Conservation (phyloP, 2,888 invertebrate species). For the Agriopis aurantiaria region DNA sequence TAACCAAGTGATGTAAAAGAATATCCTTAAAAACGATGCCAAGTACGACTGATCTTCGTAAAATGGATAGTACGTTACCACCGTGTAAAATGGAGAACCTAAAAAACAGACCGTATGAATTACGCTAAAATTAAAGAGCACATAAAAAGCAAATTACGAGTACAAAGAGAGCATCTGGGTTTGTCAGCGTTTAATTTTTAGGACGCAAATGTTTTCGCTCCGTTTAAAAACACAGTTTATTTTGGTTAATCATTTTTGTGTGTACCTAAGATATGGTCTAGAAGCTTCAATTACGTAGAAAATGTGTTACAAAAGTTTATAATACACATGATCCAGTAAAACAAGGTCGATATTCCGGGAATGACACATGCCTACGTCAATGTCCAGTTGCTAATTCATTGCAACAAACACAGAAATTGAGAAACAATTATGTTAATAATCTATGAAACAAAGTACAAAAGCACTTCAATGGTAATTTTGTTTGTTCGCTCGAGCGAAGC, state of each 20-base stretch:
- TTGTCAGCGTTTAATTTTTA: slow-evolving; percentile 42
- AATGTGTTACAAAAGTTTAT: no score
- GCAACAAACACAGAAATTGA: no score
- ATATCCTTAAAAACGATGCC: slow-evolving; percentile 66
- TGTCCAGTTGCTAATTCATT: no score
- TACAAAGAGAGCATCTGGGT: slow-evolving; percentile 33
- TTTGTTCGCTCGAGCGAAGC: no score
- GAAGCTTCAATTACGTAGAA: no score
- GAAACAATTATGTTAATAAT: no score
- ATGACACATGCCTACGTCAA: no score
- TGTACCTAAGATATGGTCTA: not conserved
- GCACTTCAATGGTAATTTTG: no score
- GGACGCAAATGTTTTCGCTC: slow-evolving; percentile 30
- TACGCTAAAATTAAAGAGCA: slow-evolving; percentile 37
- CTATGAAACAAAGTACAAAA: no score
- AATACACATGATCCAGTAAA: no score
- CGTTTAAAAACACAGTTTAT: slow-evolving; percentile 21
- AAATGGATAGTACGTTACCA: slow-evolving; percentile 74
- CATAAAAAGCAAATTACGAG: slow-evolving; percentile 32
- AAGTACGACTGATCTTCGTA: slow-evolving; percentile 65
- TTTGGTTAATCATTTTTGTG: slow-evolving; percentile 25
- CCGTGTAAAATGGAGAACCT: slow-evolving; percentile 77
- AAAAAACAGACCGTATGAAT: slow-evolving; percentile 37
- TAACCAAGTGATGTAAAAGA: slow-evolving; percentile 75
- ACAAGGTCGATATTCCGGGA: no score